Conservation (phyloP, 2,888 invertebrate genomes). For the Chrysotoxum bicinctum region DNA sequence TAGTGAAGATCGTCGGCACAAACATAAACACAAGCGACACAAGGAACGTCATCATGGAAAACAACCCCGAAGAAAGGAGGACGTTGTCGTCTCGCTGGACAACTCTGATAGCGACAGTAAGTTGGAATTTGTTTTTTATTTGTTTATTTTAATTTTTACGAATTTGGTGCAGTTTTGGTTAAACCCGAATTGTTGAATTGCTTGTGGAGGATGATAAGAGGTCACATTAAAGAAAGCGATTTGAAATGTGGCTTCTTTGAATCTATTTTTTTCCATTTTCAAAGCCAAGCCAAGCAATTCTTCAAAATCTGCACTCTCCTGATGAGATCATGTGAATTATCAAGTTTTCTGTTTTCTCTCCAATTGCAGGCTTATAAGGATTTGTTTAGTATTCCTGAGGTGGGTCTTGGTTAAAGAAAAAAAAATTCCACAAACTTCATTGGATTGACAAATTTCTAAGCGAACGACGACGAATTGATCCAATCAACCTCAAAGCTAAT, state of each 20-base stretch:
- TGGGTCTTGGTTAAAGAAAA: slow-evolving; percentile 40
- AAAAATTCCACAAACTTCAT: background rate
- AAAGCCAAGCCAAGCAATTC: slow-evolving; percentile 66
- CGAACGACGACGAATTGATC: slow-evolving; percentile 5
- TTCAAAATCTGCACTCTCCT: slow-evolving; percentile 75
- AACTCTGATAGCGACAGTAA: slow-evolving; percentile 81
- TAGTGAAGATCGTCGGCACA: slow-evolving; percentile 74
- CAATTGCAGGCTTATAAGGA: slow-evolving; percentile 63
- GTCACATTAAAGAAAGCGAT: slow-evolving; percentile 69
- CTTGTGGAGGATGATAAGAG: slow-evolving; percentile 49
- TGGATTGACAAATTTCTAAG: slow-evolving; percentile 36
- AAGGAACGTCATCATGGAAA: slow-evolving; percentile 77
- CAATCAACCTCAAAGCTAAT: slow-evolving; percentile 34
- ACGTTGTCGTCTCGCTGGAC: slow-evolving; percentile 77
- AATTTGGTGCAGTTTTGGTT: slow-evolving; percentile 43
- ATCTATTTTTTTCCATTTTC: background rate
- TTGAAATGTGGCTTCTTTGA: slow-evolving; percentile 65
- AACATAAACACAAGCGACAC: slow-evolving; percentile 77
- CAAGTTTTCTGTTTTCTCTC: slow-evolving; percentile 75
- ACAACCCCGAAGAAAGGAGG: slow-evolving; percentile 74
- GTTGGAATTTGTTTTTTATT: slow-evolving; percentile 67
- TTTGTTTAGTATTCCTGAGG: slow-evolving; percentile 44
- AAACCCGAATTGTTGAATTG: slow-evolving; percentile 42
- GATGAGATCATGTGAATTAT: slow-evolving; percentile 75
- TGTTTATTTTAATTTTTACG: background rate